Conservation (phyloP, 2,888 invertebrate species). For the Coenonympha glycerion region DNA sequence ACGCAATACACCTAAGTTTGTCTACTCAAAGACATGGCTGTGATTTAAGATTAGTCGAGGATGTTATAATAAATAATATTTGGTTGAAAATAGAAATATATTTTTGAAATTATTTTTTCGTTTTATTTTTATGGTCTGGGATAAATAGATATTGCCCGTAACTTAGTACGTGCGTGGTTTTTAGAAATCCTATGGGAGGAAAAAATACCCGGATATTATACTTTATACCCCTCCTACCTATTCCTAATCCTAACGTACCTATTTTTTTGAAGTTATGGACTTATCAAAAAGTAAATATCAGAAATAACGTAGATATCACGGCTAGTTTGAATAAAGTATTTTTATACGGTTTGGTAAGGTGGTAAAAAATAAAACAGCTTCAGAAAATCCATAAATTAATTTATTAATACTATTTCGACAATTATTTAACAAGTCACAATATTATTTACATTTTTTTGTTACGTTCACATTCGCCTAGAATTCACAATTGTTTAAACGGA, state of each 20-base stretch:
- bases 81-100: conserved; percentile 24
- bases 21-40: conserved; percentile 39
- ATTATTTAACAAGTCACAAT: conserved; percentile 68
- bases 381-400: conserved; percentile 72
- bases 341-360: no score
- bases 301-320: no score
- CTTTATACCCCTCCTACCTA: no score
- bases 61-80: no score
- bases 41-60: no score
- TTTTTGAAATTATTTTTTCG: conserved; percentile 24
- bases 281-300: neutral
- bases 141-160: no score
- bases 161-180: no score
- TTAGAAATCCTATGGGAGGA: no score
- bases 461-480: conserved; percentile 19
- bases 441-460: conserved; percentile 62
- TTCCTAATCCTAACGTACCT: no score
- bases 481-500: conserved; percentile 10
- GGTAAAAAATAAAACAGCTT: conserved; percentile 33
- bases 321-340: no score
- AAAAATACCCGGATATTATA: no score
- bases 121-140: neutral
- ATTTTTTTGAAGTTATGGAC: no score
- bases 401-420: conserved; percentile 72
- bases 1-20: neutral